phyloP scores from a whole-genome alignment of 2,888 invertebrate genomes.

The Synanthedon formicaeformis region DNA sequence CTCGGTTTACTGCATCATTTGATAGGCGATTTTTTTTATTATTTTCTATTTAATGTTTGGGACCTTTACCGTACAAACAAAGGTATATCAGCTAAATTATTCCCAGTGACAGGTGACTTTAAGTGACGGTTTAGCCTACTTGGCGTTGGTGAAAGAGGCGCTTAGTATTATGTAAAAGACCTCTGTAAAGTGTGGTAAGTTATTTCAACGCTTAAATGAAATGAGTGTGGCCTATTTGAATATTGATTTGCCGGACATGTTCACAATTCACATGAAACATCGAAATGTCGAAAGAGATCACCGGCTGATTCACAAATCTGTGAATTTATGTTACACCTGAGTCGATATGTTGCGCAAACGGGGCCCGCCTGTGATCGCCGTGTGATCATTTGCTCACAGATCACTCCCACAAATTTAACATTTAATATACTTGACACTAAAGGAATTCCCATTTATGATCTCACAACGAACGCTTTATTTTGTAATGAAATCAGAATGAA shows the following conservation, averaged over 20 bases:
- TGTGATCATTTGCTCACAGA: slow-evolving; percentile 5
- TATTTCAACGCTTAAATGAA: too few species aligned
- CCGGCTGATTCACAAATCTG: slow-evolving; percentile 25
- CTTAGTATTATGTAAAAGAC: too few species aligned
- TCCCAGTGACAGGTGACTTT: too few species aligned
- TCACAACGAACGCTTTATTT: slow-evolving; percentile 12
- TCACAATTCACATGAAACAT: slow-evolving; percentile 4
- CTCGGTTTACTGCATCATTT: too few species aligned
- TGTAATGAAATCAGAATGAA: slow-evolving; percentile 1
- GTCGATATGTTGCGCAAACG: slow-evolving; percentile 35
- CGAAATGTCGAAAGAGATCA: slow-evolving; percentile 12
- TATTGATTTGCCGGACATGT: slow-evolving; percentile 5
- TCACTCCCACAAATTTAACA: slow-evolving; percentile 33
- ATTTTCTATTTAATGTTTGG: too few species aligned
- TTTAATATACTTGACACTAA: slow-evolving; percentile 35
- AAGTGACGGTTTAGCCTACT: too few species aligned
- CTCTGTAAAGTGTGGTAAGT: too few species aligned
- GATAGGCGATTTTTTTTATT: too few species aligned
- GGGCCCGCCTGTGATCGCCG: slow-evolving; percentile 27
- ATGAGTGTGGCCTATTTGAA: slow-evolving; percentile 1
- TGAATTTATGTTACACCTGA: slow-evolving; percentile 20
- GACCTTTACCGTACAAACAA: too few species aligned
- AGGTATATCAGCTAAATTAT: too few species aligned
- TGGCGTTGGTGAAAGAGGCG: too few species aligned
- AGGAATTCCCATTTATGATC: slow-evolving; percentile 27